Base-by-base conservation (phyloP, 2,113 vertebrate genomes). In the Deroptyus accipitrinus region DNA sequence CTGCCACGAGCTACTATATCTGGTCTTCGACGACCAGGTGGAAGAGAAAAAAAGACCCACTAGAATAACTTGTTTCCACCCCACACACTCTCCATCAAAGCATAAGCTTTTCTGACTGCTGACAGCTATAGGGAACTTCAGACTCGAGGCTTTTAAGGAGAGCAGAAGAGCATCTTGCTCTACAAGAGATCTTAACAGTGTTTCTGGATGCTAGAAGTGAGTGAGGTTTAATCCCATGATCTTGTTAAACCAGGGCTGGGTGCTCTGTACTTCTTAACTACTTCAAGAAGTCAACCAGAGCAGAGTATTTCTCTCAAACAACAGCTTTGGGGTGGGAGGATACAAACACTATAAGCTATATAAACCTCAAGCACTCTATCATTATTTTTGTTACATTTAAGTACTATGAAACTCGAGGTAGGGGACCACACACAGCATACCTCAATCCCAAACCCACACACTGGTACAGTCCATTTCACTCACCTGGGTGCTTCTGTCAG, bases 401-500 rank as follows among this genome's bases (percentile, higher is more conserved):
- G 6, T 22, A 61, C 35, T 30, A 57, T 31, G 20, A 46, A 73
- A 52, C 17, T 20, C 39, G 6, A 55, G 24, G 33, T 7, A 68
- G 13, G 11, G 2, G 6, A 37, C 6, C 4, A 46, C 20, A 73
- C 2, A 37, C 2, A 25, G 19, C 11, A 12, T 4, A 25, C 8
- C 4, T 20, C 30, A 72, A 3, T 3, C 18, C 48, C n/a, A 52
- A 31, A 37, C 5, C 11, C 7, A 16, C 5, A 5, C 4, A 2
- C 25, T 24, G 28, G 22, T 8, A 20, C 20, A 4, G 35, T 6
- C 63, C 8, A 5, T 35, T 54, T 77, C 62, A 88, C 98, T 98
- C 94, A 99, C 99, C 98, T 97, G 82, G 97, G 97, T 30, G 92
- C 92, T 83, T 96, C 98, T 37, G 86, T 82, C 23, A 96, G 79